Evolutionary conservation across 35 echinoderm and acorn worm species (phyloP).

Genomic region (Eucidaris tribuloides): DNA sequence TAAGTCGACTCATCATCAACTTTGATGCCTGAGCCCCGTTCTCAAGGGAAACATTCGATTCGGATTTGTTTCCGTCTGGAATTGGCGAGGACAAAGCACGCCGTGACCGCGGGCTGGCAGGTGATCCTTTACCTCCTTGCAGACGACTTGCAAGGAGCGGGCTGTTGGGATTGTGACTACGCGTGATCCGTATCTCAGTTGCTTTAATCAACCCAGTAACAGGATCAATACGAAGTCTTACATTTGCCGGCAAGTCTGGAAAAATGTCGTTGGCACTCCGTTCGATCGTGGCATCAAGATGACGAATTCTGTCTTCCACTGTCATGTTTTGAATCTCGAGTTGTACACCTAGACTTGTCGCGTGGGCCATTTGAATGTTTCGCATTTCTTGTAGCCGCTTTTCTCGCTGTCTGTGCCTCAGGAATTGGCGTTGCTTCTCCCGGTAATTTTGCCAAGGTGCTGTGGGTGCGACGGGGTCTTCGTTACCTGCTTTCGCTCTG

Average conservation of each 20-base stretch:
- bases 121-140: too few species aligned
- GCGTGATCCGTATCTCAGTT: neutral
- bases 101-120: too few species aligned
- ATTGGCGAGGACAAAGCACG: too few species aligned
- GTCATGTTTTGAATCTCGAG: conserved; percentile 20
- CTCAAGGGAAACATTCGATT: too few species aligned
- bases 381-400: conserved; percentile 37
- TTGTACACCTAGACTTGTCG: conserved; percentile 21
- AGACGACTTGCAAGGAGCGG: too few species aligned
- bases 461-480: neutral
- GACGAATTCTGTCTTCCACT: neutral
- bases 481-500: neutral
- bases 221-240: neutral
- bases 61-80: too few species aligned
- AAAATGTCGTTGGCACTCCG: conserved; percentile 3
- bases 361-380: conserved; percentile 46
- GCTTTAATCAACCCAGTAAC: neutral
- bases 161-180: too few species aligned
- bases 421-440: conserved; percentile 74
- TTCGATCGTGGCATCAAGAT: neutral
- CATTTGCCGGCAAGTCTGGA: neutral
- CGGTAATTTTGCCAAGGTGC: conserved; percentile 60
- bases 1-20: too few species aligned
- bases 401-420: conserved; percentile 56
- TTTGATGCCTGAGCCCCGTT: too few species aligned